Evolutionary conservation across 1,140 invertebrate species (phyloP).

Genomic region (Palaemon carinicauda): DNA sequence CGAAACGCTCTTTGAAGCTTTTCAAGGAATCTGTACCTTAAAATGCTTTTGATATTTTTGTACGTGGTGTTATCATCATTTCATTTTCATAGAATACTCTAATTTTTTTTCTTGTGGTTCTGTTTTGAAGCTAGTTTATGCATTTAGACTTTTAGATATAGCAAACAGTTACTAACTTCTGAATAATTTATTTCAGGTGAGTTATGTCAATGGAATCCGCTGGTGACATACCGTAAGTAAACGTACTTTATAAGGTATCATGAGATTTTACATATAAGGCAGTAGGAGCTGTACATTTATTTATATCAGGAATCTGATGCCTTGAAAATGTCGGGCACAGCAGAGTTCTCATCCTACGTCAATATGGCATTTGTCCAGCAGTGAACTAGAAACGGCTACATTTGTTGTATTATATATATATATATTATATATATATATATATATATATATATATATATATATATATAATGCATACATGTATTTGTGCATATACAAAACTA

Average conservation of each 20-base stretch:
- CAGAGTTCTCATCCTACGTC: too few species aligned
- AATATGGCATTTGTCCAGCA: too few species aligned
- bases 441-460: slow-evolving; percentile 2
- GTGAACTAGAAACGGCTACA: too few species aligned
- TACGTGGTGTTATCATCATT: background rate
- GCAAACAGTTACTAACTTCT: background rate
- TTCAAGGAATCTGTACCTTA: background rate
- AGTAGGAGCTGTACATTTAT: too few species aligned
- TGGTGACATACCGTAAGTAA: too few species aligned
- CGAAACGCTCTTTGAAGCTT: too few species aligned
- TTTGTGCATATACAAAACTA: background rate
- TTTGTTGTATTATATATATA: too few species aligned
- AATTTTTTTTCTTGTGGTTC: background rate
- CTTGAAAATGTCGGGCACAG: too few species aligned
- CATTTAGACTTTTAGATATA: background rate
- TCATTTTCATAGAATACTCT: background rate
- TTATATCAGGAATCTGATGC: too few species aligned
- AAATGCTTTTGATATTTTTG: background rate
- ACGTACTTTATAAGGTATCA: too few species aligned
- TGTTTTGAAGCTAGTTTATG: background rate
- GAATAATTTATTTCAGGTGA: background rate
- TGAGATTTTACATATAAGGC: too few species aligned
- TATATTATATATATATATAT: background rate
- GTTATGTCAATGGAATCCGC: background rate
- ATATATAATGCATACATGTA: background rate